Conservation (phyloP, 1,140 invertebrate genomes). For the Forficula auricularia region DNA sequence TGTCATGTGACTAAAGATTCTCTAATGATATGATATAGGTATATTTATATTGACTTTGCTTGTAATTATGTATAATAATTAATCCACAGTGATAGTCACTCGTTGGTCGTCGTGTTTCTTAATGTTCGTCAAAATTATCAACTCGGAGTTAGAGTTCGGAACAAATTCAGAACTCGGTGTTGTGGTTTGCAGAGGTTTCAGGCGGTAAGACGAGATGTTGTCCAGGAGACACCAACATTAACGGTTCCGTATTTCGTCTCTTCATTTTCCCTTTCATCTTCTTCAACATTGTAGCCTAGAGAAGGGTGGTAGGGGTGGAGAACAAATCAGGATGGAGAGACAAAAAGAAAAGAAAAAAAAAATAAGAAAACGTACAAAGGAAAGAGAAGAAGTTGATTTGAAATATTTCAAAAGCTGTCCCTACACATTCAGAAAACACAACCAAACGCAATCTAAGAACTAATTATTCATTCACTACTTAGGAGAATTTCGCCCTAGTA, state of each 20-base stretch:
- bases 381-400: conserved; percentile 8
- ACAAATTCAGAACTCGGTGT: conserved; percentile 21
- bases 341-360: conserved; percentile 10
- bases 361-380: conserved; percentile 11
- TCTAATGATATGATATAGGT: background rate
- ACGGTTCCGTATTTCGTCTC: conserved; percentile 78
- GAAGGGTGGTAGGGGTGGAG: conserved; percentile 21
- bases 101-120: background rate
- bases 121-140: conserved; percentile 13
- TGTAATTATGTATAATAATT: background rate
- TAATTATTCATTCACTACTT: no score
- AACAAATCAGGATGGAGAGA: background rate
- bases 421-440: no score
- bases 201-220: conserved; percentile 33
- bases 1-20: conserved; percentile 1
- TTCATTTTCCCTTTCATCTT: conserved; percentile 89
- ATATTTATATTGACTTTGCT: background rate
- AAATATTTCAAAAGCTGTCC: conserved; percentile 1
- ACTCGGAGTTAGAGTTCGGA: conserved; percentile 11
- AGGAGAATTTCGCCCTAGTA: no score
- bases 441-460: no score
- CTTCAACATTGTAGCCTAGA: conserved; percentile 72
- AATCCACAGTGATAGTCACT: background rate
- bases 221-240: conserved; percentile 56
- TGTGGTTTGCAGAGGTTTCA: conserved; percentile 26